Conservation (phyloP, 2,797 vertebrate species). For the Phalanger gymnotis region DNA sequence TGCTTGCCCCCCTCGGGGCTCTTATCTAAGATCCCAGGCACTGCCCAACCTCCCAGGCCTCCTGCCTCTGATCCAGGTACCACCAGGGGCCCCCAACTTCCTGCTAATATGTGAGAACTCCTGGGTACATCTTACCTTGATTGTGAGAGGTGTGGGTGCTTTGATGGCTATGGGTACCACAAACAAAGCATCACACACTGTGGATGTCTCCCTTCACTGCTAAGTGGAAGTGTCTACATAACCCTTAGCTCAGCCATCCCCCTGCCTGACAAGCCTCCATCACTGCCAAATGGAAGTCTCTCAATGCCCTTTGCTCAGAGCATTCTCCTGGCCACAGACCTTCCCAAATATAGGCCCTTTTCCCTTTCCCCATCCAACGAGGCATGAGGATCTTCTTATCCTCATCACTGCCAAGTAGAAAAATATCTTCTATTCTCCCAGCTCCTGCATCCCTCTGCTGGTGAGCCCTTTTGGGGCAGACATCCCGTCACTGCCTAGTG, state of each 20-base stretch:
- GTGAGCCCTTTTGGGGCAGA: constrained; percentile 5
- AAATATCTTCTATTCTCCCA: constrained; percentile 38
- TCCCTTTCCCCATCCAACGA: constrained; percentile 30
- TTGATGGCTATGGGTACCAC: not conserved
- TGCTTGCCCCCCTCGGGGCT: constrained; percentile 78
- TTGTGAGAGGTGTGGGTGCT: not conserved
- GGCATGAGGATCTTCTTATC: constrained; percentile 60
- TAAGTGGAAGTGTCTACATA: constrained; percentile 12
- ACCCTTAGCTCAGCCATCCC: constrained; percentile 28
- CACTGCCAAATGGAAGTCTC: constrained; percentile 57
- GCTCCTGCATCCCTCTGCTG: not conserved
- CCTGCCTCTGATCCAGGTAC: constrained; percentile 68
- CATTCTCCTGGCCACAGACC: not conserved
- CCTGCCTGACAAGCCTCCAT: constrained; percentile 7
- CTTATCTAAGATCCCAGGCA: constrained; percentile 81
- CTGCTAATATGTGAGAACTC: constrained; percentile 85
- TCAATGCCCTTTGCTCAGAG: constrained; percentile 1
- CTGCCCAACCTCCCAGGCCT: constrained; percentile 70
- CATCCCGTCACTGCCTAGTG: constrained; percentile 14
- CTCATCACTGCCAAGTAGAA: constrained; percentile 65
- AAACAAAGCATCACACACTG: constrained; percentile 19
- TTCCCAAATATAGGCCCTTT: constrained; percentile 43
- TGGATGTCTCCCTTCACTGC: constrained; percentile 16
- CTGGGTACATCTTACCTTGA: constrained; percentile 5
- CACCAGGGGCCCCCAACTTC: constrained; percentile 82